These are phyloP conservation scores for Drosophila robusta DNA, from an alignment of 2,888 invertebrate genomes.

Conservation along the genomic window DNA sequence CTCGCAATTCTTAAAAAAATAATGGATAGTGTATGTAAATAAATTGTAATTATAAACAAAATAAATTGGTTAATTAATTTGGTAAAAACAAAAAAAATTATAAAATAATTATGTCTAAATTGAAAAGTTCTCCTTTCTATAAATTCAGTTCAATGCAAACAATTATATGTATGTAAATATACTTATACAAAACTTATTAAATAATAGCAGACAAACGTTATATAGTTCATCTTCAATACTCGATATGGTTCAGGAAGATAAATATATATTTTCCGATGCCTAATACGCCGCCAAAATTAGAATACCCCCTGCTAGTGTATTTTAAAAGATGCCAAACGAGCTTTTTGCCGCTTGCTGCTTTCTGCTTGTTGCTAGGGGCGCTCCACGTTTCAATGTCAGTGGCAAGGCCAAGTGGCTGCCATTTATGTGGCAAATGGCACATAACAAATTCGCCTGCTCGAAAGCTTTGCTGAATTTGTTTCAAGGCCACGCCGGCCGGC, in stretches of 20 bases:
- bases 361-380: slow-evolving; percentile 47
- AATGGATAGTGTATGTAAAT: too few species aligned
- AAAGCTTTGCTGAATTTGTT: slow-evolving; percentile 41
- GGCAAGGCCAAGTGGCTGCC: slow-evolving; percentile 65
- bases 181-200: too few species aligned
- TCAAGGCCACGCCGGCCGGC: slow-evolving; percentile 74
- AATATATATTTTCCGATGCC: neutral
- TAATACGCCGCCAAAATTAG: neutral
- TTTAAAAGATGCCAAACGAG: slow-evolving; percentile 32
- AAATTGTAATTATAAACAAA: neutral
- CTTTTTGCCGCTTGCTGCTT: slow-evolving; percentile 27
- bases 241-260: too few species aligned
- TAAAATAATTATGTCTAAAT: too few species aligned
- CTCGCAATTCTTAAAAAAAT: too few species aligned
- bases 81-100: too few species aligned
- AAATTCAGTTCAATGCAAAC: too few species aligned
- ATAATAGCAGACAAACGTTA: too few species aligned
- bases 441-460: slow-evolving; percentile 44
- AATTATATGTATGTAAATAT: too few species aligned
- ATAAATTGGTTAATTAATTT: too few species aligned
- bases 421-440: slow-evolving; percentile 49
- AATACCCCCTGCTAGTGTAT: slow-evolving; percentile 8
- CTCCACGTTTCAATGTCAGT: slow-evolving; percentile 61
- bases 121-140: too few species aligned
- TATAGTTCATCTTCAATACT: too few species aligned